phyloP scores from a whole-genome alignment of 2,113 vertebrate genomes.

The Pipa parva region DNA sequence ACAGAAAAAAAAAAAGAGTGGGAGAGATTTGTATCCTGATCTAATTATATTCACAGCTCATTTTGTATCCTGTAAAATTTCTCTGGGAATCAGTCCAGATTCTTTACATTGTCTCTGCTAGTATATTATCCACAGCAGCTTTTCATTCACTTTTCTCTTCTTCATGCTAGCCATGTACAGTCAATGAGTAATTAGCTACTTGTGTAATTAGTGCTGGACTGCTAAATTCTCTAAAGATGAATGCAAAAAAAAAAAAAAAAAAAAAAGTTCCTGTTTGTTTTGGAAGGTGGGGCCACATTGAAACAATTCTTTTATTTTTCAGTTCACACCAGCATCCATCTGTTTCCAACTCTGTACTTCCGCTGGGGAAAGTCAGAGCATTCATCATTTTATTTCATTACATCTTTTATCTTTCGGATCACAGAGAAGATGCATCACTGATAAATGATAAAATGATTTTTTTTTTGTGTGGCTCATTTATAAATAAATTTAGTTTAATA shows the following conservation, averaged over 20 bases:
- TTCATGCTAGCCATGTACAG: neutral
- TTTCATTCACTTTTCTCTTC: neutral
- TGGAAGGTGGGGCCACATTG: neutral
- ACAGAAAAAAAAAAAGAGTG: neutral
- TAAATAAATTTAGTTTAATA: too few species aligned
- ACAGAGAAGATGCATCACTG: neutral
- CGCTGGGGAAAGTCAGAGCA: neutral
- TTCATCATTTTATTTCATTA: neutral
- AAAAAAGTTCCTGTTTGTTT: constrained; percentile 28
- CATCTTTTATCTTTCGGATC: neutral
- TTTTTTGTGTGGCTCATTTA: neutral
- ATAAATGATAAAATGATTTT: neutral
- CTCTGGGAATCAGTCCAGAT: constrained; percentile 19
- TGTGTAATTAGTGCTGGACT: constrained; percentile 14
- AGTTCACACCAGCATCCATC: neutral
- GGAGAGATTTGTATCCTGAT: constrained; percentile 2
- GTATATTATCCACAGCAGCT: constrained; percentile 10
- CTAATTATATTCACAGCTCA: constrained; percentile 23
- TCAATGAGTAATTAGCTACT: constrained; percentile 32
- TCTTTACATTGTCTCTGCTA: constrained; percentile 14
- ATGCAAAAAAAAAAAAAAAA: too few species aligned
- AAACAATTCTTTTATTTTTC: constrained; percentile 5
- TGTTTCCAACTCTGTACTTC: neutral
- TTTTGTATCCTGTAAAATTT: constrained; percentile 24
- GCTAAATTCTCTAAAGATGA: neutral